Base-by-base conservation (phyloP, 2,888 invertebrate species). In the Microctonus hyperodae region DNA sequence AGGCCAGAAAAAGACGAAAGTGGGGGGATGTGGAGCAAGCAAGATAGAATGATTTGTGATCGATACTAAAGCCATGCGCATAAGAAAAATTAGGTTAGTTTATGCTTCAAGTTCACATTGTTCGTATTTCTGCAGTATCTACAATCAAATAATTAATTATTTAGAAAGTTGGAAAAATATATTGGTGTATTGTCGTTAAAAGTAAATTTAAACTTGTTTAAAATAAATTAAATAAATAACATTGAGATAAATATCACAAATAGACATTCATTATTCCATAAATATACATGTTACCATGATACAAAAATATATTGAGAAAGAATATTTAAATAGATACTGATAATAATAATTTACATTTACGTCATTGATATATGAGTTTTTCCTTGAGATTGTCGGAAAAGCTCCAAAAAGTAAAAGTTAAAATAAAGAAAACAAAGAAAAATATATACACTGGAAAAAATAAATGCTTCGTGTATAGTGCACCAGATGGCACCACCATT, bases 51-150 rank as follows among this genome's bases (percentile, higher is more conserved):
- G 16, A 55, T 16, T n/a, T n/a, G 23, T 25, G 62, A 31, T 62
- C 62, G 53, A 62, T 62, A 62, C 51, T 62, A 62, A 62, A 62
- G n/a, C 51, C 35, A 51, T 53, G 53, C 22, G 35, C 37, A 35
- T 23, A 25, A 16, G 53, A 37, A 62, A 37, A 33, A 20, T 35
- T 20, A 13, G 20, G n/a, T 51, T 25, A 62, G 62, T 62, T 55
- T 16, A 31, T 55, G 55, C 10, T 55, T 31, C 20, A 16, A 55
- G 28, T 55, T 16, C 44, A 10, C 28, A 31, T 48, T 40, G 25
- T 28, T 25, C 40, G 53, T 40, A 28, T 40, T n/a, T 28, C 59
- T 48, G n/a, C n/a, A n/a, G n/a, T n/a, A n/a, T n/a, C n/a, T n/a
- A n/a, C n/a, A n/a, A n/a, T 48, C n/a, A 28, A 13, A 22, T 20